These are phyloP conservation scores for Zelostemma sp. DNA, from an alignment of 1,140 invertebrate species.

Conservation along the genomic window DNA sequence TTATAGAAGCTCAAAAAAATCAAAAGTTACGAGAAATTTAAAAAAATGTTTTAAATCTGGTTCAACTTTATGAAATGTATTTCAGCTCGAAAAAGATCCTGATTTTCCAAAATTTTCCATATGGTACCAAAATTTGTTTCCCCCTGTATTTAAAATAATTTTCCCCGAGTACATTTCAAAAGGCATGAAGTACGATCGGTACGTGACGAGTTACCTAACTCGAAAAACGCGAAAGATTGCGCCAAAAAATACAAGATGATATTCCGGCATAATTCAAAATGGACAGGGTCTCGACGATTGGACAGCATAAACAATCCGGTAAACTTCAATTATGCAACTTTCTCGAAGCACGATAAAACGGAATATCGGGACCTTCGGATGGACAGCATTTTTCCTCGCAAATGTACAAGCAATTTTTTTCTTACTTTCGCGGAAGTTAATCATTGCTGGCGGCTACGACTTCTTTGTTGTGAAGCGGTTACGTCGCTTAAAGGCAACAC, in stretches of 20 bases:
- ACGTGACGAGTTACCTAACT: background rate
- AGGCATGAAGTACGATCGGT: background rate
- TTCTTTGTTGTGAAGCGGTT: conserved; percentile 22
- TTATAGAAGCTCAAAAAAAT: too few relatives aligned
- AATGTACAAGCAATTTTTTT: conserved; percentile 41
- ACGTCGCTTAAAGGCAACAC: conserved; percentile 27
- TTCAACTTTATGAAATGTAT: too few relatives aligned
- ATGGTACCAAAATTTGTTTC: background rate
- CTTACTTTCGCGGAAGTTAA: conserved; percentile 36
- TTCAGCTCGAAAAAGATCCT: too few relatives aligned
- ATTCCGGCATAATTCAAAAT: conserved; percentile 47
- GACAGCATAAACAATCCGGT: conserved; percentile 66
- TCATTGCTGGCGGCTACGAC: conserved; percentile 35
- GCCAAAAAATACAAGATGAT: conserved; percentile 32
- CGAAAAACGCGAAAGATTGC: conserved; percentile 18
- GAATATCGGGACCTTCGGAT: conserved; percentile 44
- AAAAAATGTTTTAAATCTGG: too few relatives aligned
- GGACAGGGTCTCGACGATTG: conserved; percentile 36
- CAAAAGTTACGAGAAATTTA: too few relatives aligned
- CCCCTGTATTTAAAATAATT: background rate
- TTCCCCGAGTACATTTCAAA: background rate
- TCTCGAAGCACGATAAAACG: conserved; percentile 46
- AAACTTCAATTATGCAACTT: conserved; percentile 70
- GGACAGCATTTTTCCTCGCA: conserved; percentile 42
- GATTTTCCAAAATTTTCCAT: too few relatives aligned